phyloP scores from a whole-genome alignment of 2,888 invertebrate species.

The Sminthurinus aureus region DNA sequence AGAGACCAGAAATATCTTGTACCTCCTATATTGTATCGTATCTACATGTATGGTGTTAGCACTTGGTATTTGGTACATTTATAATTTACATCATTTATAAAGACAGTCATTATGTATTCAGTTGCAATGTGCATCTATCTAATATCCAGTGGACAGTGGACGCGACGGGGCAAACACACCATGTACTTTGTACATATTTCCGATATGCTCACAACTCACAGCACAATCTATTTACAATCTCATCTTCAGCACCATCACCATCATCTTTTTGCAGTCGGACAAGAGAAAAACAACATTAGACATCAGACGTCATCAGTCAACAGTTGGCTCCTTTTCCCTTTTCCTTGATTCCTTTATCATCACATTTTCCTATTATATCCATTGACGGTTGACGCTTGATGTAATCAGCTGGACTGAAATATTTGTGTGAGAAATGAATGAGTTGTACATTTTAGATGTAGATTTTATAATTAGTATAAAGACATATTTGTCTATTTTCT shows the following conservation, averaged over 20 bases:
- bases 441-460: neutral
- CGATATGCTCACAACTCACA: no score
- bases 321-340: neutral
- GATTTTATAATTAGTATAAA: no score
- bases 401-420: neutral
- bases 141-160: conserved; percentile 21
- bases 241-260: neutral
- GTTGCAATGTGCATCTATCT: no score
- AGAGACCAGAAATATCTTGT: neutral
- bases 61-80: no score
- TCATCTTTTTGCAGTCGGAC: neutral
- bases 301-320: neutral
- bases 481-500: neutral
- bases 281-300: neutral
- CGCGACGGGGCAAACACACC: conserved; percentile 25
- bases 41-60: no score
- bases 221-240: neutral
- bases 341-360: neutral
- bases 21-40: no score
- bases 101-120: conserved; percentile 21
- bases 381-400: neutral
- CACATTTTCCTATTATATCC: no score
- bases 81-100: no score
- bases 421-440: neutral
- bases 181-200: neutral